Evolutionary conservation across 2,888 invertebrate species (phyloP).

Genomic region (Sarcophaga caerulescens): DNA sequence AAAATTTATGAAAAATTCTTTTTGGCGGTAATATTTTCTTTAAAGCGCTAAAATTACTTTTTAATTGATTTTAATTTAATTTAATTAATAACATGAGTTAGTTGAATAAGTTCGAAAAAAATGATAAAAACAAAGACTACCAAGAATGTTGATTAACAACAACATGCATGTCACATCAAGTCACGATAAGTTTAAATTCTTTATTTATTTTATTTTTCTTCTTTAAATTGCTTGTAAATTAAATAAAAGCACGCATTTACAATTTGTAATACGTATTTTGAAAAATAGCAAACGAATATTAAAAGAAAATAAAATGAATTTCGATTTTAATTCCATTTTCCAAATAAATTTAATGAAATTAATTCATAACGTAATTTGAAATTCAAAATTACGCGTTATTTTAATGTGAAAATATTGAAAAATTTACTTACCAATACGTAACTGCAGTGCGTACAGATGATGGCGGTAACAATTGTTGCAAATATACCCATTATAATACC

Average conservation of each 20-base stretch:
- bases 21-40: no score
- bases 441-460: slow-evolving; percentile 96
- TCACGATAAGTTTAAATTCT: background rate
- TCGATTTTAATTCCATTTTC: no score
- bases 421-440: slow-evolving; percentile 89
- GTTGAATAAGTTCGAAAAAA: background rate
- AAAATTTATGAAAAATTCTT: no score
- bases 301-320: no score
- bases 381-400: no score
- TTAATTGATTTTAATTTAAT: background rate
- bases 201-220: background rate
- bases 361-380: no score
- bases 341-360: no score
- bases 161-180: background rate
- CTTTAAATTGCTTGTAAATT: background rate
- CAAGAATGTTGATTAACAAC: background rate
- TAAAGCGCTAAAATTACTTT: no score
- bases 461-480: slow-evolving; percentile 91
- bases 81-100: background rate
- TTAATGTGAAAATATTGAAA: no score
- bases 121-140: background rate
- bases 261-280: background rate
- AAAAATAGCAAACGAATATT: no score
- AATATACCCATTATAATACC: slow-evolving; percentile 93
- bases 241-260: background rate